Evolutionary conservation across 30 jellyfish, hydroid and myxozoan genomes (phyloP).

Genomic region (Aurelia coerulea): DNA sequence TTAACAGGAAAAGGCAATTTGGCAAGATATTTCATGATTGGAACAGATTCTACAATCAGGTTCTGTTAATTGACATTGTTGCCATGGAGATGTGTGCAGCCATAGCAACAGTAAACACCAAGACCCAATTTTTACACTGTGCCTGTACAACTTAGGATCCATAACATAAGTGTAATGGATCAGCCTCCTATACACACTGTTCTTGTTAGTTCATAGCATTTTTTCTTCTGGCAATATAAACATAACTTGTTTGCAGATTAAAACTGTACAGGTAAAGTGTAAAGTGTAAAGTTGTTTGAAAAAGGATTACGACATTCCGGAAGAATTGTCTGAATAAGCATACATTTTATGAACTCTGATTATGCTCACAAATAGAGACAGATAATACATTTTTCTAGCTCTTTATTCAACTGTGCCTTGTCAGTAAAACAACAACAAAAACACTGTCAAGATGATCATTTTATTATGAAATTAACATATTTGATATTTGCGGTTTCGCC

Average conservation of each 20-base stretch:
- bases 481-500: neutral
- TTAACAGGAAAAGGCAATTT: no score
- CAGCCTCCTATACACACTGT: no score
- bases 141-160: neutral
- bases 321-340: neutral
- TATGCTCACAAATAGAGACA: neutral
- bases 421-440: neutral
- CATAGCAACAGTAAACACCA: no score
- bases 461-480: no score
- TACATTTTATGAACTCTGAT: neutral
- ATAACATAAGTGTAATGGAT: neutral
- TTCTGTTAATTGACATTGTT: no score
- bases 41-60: no score
- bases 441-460: neutral
- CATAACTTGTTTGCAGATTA: neutral
- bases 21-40: no score
- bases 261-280: neutral
- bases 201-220: neutral
- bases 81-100: no score
- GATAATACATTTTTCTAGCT: neutral
- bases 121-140: no score
- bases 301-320: no score
- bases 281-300: neutral
- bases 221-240: constrained; percentile 1
- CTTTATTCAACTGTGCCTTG: no score